Evolutionary conservation across 1,140 invertebrate genomes (phyloP), one percentile per base, ranked within the genome.

Genomic region (Phymastichus coffea): DNA sequence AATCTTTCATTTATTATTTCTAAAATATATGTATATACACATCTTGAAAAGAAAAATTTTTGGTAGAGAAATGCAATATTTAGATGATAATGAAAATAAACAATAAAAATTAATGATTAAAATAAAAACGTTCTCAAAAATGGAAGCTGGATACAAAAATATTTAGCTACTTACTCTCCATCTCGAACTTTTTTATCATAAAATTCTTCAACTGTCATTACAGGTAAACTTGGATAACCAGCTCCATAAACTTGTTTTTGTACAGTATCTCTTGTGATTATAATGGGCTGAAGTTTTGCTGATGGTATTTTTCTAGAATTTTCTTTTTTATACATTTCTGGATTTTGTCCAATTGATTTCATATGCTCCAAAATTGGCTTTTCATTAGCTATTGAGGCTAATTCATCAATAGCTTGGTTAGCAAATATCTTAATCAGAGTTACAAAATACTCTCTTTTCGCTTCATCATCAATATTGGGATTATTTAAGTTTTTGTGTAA

Each of bases 161-260:
- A n/a, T 23, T 30, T 15, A 1, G 49, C n/a, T 63, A 82, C 84
- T 83, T 72, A 92, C 83, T 87, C 83, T 70, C 93, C 93, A 46
- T 92, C 89, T 54, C 83, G 80, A 1, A 94, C 85, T 66, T 94
- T 85, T 77, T 97, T 85, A 44, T 97, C 88, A 77, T 97, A 98
- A 80, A 98, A 98, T 78, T 99, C 96, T 70, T 97, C 88, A 0
- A 99, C 90, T 0, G 94, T 95, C 79, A 95, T 82, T 1, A 92
- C 87, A 1, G 97, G 95, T 55, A 98, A 73, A 71, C 92, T 89
- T 1, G 96, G 96, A 84, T 99, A 99, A 0, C 97, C 97, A 35
- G 88, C 79, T 7, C 97, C 97, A 81, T 88, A 97, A 2, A 99
- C 92, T 61, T 93, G 85, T 78, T 98, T 98, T 79, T 98, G 95